Evolutionary conservation across 2,113 vertebrate genomes (phyloP), one percentile per base, ranked within the genome.

Genomic region (Oreochromis aureus): DNA sequence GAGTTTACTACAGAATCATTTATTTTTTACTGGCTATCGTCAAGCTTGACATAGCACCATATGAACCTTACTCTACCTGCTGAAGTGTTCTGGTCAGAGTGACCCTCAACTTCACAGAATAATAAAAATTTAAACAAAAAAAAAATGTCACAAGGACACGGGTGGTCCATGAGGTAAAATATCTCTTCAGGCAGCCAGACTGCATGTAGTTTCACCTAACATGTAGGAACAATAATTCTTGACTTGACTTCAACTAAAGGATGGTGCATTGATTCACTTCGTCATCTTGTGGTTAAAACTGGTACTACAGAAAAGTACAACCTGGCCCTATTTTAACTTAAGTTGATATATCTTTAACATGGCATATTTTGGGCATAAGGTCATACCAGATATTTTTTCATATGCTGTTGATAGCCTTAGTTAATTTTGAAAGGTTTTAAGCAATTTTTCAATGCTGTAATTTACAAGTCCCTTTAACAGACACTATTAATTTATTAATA

Each of bases 81-180:
- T 63, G 30, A 34, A 63, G 30, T 16, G 59, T 19, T 63, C 9
- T 1, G 30, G 59, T 34, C 59, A 63, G 59, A 1, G 1, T 63
- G 11, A 63, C 30, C 0, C 59, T 0, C 9, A 34, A 63, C 59
- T 11, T 63, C 0, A 1, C 30, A 63, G 30, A 34, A 63, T 11
- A 63, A 63, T 63, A 63, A 5, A 66, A 0, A 39, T 8, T 0
- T 39, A 3, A 41, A 69, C 4, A 22, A 15, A 15, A 0, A 10
- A 44, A 46, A 71, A 44, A 46, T 10, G 22, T 24, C 22, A 18
- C 41, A 73, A 2, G 27, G 69, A 63, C 22, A 22, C 5, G 0
- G 66, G 36, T 24, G 36, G 39, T 71, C 66, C 11, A 69, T 24
- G n/a, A 44, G 39, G n/a, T 71, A 24, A 71, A 44, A 2, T 24